These are phyloP conservation scores for Aegypius monachus DNA, from an alignment of 2,113 vertebrate species.

Conservation along the genomic window DNA sequence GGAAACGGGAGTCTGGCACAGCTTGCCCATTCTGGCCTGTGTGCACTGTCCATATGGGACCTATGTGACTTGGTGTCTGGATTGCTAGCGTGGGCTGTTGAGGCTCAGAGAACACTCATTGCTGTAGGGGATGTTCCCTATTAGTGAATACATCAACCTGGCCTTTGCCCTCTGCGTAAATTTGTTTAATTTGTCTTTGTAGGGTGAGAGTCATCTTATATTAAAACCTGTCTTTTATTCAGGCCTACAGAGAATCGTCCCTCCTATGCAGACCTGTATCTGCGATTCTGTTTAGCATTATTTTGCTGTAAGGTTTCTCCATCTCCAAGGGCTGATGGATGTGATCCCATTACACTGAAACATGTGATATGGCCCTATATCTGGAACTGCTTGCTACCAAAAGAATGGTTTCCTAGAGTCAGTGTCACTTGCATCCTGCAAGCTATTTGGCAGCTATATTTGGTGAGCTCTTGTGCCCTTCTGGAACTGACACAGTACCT, in stretches of 20 bases:
- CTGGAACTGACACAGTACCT: background rate
- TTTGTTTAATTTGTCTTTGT: background rate
- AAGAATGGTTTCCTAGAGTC: slow-evolving; percentile 35
- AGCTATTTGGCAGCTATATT: background rate
- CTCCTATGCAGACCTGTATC: rapidly evolving
- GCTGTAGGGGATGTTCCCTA: background rate
- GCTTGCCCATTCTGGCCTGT: background rate
- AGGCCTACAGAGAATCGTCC: background rate
- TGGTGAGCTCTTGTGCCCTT: background rate
- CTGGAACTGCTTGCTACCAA: slow-evolving; percentile 18
- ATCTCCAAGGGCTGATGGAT: background rate
- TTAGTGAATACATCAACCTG: background rate
- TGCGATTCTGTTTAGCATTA: background rate
- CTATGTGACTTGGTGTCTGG: background rate
- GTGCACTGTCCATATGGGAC: background rate
- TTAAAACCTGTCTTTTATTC: background rate
- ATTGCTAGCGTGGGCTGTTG: background rate
- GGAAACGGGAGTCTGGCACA: background rate
- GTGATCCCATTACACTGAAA: slow-evolving; percentile 31
- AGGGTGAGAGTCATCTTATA: background rate
- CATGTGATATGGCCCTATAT: background rate
- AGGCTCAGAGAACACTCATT: background rate
- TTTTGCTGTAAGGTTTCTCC: background rate
- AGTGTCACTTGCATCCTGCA: background rate
- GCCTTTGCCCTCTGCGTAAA: rapidly evolving